Percentiles rank a stretch among this genome's conserved stretches.
Conservation (phyloP, 2,888 invertebrate genomes). For the Amorpha juglandis region DNA sequence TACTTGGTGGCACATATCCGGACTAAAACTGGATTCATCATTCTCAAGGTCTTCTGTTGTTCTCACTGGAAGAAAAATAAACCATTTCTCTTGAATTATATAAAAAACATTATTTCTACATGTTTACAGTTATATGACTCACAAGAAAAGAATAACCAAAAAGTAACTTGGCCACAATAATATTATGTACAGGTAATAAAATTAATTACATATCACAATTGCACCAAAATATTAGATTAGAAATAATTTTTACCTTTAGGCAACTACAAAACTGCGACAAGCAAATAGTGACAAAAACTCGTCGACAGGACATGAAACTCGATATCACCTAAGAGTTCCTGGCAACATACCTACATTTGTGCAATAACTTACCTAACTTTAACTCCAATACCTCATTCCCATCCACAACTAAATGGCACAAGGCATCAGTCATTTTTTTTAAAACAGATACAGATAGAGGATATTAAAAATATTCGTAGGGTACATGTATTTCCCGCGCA, state of each 20-base stretch:
- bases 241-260: too few species aligned
- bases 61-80: conserved; percentile 77
- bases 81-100: too few species aligned
- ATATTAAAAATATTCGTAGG: conserved; percentile 13
- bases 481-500: conserved; percentile 48
- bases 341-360: neutral
- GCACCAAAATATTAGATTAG: too few species aligned
- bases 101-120: too few species aligned
- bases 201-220: too few species aligned
- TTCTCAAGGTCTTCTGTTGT: conserved; percentile 86
- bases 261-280: too few species aligned
- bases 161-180: too few species aligned
- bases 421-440: conserved; percentile 76
- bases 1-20: conserved; percentile 96
- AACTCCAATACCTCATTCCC: conserved; percentile 84
- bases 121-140: too few species aligned
- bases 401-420: conserved; percentile 81
- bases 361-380: conserved; percentile 72
- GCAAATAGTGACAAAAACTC: too few species aligned
- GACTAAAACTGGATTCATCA: conserved; percentile 87
- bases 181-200: too few species aligned
- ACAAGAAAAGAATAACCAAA: too few species aligned
- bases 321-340: neutral
- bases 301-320: too few species aligned
- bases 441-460: neutral